phyloP scores from a whole-genome alignment of 2,888 invertebrate genomes.

The Heliconius ismenius region DNA sequence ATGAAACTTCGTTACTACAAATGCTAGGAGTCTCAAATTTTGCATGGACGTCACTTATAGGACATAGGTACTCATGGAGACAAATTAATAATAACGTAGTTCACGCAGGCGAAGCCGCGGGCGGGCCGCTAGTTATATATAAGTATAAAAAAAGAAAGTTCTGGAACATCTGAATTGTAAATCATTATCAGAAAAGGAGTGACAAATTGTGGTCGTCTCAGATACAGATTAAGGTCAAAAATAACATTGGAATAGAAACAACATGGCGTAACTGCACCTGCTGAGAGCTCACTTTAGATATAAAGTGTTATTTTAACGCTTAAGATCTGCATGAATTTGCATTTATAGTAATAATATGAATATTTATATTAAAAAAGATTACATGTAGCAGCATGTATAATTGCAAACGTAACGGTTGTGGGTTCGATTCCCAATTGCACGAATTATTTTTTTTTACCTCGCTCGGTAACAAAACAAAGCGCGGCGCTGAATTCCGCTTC shows the following conservation, averaged over 20 bases:
- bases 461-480: no score
- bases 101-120: no score
- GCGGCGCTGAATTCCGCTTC: no score
- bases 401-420: not conserved
- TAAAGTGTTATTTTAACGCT: not conserved
- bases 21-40: no score
- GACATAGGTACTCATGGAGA: no score
- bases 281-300: not conserved
- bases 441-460: no score
- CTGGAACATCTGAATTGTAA: not conserved
- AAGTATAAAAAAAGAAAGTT: not conserved
- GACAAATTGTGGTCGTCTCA: not conserved
- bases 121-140: no score
- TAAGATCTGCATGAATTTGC: not conserved
- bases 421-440: not conserved
- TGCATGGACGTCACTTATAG: no score
- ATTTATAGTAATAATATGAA: not conserved
- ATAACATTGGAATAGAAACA: constrained; percentile 3
- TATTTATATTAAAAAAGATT: not conserved
- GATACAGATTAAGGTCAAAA: constrained; percentile 13
- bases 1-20: no score
- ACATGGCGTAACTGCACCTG: constrained; percentile 2
- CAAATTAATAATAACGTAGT: no score
- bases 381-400: not conserved
- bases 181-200: not conserved